phyloP scores from a whole-genome alignment of 2,888 invertebrate species.

The Andrena marginata region DNA sequence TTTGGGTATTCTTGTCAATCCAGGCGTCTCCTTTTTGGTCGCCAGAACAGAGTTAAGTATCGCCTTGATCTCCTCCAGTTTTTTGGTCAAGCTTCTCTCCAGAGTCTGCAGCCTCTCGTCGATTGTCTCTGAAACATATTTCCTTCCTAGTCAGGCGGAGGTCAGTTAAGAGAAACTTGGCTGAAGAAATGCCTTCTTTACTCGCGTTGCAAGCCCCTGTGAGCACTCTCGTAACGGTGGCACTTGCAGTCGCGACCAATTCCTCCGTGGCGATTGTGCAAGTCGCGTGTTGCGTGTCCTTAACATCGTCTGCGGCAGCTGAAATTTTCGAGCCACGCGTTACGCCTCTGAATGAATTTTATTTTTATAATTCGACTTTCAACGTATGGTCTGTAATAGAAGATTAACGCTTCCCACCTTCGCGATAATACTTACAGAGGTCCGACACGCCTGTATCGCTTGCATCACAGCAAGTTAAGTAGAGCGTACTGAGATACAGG shows the following conservation, averaged over 20 bases:
- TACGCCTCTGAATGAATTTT: not conserved
- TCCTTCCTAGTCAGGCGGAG: not conserved
- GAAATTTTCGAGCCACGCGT: not conserved
- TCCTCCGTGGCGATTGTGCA: constrained; percentile 84
- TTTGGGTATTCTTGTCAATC: not conserved
- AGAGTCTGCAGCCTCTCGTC: constrained; percentile 72
- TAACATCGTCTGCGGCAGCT: constrained; percentile 63
- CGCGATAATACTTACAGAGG: constrained; percentile 55
- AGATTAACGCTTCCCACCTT: not conserved
- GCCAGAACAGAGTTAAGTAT: constrained; percentile 41
- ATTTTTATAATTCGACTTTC: too few relatives aligned
- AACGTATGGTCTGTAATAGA: not conserved
- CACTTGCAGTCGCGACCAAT: constrained; percentile 83
- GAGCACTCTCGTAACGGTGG: constrained; percentile 83
- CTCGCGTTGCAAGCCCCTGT: constrained; percentile 83
- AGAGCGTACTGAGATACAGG: constrained; percentile 56
- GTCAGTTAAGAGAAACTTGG: not conserved
- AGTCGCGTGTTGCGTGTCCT: constrained; percentile 82
- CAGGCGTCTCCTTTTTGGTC: not conserved
- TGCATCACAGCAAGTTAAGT: constrained; percentile 54
- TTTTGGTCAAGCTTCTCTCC: constrained; percentile 67
- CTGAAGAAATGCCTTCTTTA: constrained; percentile 49
- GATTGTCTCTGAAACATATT: constrained; percentile 70
- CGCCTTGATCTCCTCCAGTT: constrained; percentile 71
- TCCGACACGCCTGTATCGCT: constrained; percentile 38